Percentiles rank a stretch among this genome's conserved stretches.
Evolutionary conservation across 30 jellyfish, hydroid and myxozoan species (phyloP).

Genomic region (Sanderia malayensis): DNA sequence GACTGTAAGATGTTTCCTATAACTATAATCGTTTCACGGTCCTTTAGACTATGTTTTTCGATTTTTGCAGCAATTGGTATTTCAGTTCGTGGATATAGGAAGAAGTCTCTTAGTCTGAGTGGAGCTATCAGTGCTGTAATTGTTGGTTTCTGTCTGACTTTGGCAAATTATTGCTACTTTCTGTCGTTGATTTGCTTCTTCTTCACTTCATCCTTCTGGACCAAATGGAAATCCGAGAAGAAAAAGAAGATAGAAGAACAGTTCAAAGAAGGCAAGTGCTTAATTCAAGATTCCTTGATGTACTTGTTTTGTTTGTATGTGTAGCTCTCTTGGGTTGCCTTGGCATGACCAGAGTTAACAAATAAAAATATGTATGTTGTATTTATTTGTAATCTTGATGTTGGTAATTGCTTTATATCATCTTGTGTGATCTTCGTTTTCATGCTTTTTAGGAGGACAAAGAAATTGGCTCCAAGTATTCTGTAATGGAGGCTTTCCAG

Average conservation of each 20-base stretch:
- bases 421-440: too few species aligned
- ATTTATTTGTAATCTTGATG: too few species aligned
- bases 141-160: constrained; percentile 70
- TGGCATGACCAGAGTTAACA: too few species aligned
- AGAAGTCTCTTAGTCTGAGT: constrained; percentile 68
- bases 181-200: constrained; percentile 64
- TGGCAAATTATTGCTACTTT: constrained; percentile 68
- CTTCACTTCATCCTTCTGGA: constrained; percentile 66
- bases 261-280: constrained; percentile 62
- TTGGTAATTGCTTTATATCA: too few species aligned
- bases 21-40: constrained; percentile 9
- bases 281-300: too few species aligned
- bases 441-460: constrained; percentile 98
- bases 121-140: constrained; percentile 75
- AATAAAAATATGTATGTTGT: too few species aligned
- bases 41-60: constrained; percentile 30
- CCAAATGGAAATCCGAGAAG: constrained; percentile 63
- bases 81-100: constrained; percentile 68
- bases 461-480: constrained; percentile 81
- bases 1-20: constrained; percentile 33
- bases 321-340: too few species aligned
- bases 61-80: constrained; percentile 31
- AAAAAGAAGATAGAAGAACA: constrained; percentile 62
- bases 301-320: too few species aligned
- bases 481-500: constrained; percentile 82